Conservation (phyloP, 2,888 invertebrate genomes). For the Drosophila falleni region DNA sequence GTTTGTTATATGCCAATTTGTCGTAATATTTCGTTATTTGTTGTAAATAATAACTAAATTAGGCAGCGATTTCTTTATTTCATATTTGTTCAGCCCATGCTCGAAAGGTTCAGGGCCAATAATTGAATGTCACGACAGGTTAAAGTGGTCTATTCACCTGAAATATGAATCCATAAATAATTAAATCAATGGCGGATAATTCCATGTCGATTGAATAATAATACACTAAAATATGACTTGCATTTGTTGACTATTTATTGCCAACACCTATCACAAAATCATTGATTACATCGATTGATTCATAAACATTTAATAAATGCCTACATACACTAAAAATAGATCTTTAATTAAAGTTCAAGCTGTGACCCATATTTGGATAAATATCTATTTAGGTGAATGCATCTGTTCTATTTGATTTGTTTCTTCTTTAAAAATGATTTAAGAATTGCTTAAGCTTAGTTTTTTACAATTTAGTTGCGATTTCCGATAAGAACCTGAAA, state of each 20-base stretch:
- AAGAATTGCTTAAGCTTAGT: no score
- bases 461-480: no score
- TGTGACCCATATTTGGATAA: not conserved
- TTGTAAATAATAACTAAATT: constrained; percentile 76
- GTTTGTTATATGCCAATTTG: constrained; percentile 73
- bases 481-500: no score
- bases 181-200: constrained; percentile 25
- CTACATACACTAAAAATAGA: not conserved
- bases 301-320: constrained; percentile 17
- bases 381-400: not conserved
- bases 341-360: not conserved
- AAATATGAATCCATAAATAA: constrained; percentile 35
- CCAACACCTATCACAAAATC: constrained; percentile 11
- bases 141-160: constrained; percentile 19
- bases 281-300: constrained; percentile 22
- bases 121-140: constrained; percentile 34
- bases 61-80: constrained; percentile 57
- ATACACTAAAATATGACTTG: constrained; percentile 32
- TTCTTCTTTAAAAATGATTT: no score
- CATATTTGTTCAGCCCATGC: constrained; percentile 15
- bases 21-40: constrained; percentile 64
- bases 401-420: not conserved
- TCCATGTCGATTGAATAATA: constrained; percentile 10
- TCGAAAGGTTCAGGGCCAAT: constrained; percentile 40
- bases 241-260: constrained; percentile 27